Conservation (phyloP, 2,888 invertebrate genomes). For the Diaphora mendica region DNA sequence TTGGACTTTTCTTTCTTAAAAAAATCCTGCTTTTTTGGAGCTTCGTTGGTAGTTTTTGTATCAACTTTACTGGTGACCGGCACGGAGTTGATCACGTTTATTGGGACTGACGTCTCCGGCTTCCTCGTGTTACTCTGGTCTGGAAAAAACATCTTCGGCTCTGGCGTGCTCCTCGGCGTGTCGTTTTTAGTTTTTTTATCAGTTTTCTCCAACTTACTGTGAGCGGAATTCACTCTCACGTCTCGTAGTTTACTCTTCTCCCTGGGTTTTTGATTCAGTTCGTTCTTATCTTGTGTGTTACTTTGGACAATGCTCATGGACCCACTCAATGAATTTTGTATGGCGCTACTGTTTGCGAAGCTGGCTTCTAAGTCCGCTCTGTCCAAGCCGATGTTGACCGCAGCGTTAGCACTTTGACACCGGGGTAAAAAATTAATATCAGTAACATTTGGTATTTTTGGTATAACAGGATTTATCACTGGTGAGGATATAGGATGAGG, state of each 20-base stretch:
- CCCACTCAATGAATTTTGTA: conserved; percentile 70
- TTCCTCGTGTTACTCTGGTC: conserved; percentile 75
- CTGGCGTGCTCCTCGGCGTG: conserved; percentile 77
- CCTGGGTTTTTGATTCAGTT: conserved; percentile 74
- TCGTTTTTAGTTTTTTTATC: conserved; percentile 77
- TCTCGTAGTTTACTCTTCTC: conserved; percentile 81
- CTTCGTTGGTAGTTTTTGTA: conserved; percentile 69
- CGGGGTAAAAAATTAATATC: conserved; percentile 80
- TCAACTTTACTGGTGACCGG: conserved; percentile 76
- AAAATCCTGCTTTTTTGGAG: conserved; percentile 83
- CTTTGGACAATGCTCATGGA: conserved; percentile 73
- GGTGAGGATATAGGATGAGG: conserved; percentile 83
- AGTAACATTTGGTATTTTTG: conserved; percentile 77
- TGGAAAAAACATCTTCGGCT: conserved; percentile 82
- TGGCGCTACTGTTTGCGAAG: conserved; percentile 63
- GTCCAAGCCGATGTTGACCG: conserved; percentile 75
- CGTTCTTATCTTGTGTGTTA: conserved; percentile 70
- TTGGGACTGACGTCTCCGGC: conserved; percentile 79
- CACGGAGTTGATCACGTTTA: conserved; percentile 79
- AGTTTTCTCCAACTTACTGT: conserved; percentile 79
- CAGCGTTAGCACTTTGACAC: conserved; percentile 81
- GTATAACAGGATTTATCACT: conserved; percentile 79
- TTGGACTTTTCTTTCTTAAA: conserved; percentile 83
- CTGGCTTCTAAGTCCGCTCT: conserved; percentile 72
- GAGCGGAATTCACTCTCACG: conserved; percentile 82